phyloP scores from a whole-genome alignment of 2,113 vertebrate genomes.

The Melanocharis versteri region DNA sequence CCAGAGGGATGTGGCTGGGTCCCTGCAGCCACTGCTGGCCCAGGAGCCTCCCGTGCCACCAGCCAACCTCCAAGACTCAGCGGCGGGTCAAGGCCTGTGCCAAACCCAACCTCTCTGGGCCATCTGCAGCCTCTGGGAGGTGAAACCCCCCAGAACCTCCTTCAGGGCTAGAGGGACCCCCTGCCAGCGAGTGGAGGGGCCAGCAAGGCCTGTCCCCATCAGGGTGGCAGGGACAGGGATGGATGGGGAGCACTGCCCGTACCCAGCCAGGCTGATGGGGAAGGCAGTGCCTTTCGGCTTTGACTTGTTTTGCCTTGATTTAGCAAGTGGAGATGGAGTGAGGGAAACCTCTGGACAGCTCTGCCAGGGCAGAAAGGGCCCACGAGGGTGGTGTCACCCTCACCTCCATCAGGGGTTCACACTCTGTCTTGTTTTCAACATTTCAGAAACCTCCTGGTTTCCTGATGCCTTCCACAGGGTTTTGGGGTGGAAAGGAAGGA shows the following conservation, averaged over 20 bases:
- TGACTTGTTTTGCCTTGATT: not conserved
- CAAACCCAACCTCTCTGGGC: not conserved
- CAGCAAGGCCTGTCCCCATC: not conserved
- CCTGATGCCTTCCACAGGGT: not conserved
- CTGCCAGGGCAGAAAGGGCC: not conserved
- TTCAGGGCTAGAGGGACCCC: too few species aligned
- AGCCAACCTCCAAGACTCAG: not conserved
- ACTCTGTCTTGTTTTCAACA: not conserved
- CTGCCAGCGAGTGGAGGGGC: not conserved
- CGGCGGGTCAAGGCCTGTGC: not conserved
- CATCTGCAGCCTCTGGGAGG: not conserved
- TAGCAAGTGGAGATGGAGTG: not conserved
- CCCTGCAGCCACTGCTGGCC: fast-evolving
- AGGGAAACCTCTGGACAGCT: not conserved
- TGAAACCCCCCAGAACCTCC: not conserved
- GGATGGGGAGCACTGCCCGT: too few species aligned
- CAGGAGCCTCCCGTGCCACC: not conserved
- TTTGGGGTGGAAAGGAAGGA: not conserved
- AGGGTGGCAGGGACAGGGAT: not conserved
- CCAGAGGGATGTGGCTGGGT: too few species aligned
- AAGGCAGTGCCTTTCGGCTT: not conserved
- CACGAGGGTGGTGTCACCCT: not conserved
- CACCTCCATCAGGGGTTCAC: not conserved
- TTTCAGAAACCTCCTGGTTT: not conserved
- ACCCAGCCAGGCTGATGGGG: not conserved